phyloP scores from a whole-genome alignment of 2,797 vertebrate genomes.

The Harpagifer antarcticus region DNA sequence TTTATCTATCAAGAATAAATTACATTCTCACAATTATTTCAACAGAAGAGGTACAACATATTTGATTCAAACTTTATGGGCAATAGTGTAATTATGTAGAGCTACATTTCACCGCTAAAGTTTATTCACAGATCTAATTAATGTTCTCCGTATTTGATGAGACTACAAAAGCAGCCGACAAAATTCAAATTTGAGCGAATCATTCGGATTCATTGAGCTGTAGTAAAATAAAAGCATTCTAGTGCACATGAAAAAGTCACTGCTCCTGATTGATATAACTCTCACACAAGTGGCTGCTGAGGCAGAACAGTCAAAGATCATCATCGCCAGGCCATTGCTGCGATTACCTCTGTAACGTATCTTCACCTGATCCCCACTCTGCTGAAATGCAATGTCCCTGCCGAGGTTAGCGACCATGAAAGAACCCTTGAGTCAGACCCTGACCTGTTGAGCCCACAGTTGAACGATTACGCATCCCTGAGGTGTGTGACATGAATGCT shows the following conservation, averaged over 20 bases:
- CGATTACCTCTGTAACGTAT: constrained; percentile 42
- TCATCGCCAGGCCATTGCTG: constrained; percentile 16
- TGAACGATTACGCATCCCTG: constrained; percentile 57
- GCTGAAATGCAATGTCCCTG: constrained; percentile 61
- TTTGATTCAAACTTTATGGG: no score
- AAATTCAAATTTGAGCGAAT: constrained; percentile 4
- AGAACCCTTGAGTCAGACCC: constrained; percentile 70
- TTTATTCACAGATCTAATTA: neutral
- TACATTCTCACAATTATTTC: no score
- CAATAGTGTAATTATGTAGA: neutral
- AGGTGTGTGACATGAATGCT: constrained; percentile 67
- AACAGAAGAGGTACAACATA: no score
- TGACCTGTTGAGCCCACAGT: constrained; percentile 66
- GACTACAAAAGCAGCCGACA: constrained; percentile 14
- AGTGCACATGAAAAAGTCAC: constrained; percentile 10
- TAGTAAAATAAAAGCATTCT: constrained; percentile 8
- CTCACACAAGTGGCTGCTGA: constrained; percentile 26
- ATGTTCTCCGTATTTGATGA: neutral
- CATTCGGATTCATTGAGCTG: constrained; percentile 11
- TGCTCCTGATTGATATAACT: constrained; percentile 26
- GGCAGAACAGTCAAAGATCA: constrained; percentile 46
- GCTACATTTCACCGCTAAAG: neutral
- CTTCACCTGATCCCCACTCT: constrained; percentile 54
- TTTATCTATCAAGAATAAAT: no score
- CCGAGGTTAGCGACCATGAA: constrained; percentile 70